Base-by-base conservation (phyloP, 2,888 invertebrate species). In the Anagyrus pseudococci region DNA sequence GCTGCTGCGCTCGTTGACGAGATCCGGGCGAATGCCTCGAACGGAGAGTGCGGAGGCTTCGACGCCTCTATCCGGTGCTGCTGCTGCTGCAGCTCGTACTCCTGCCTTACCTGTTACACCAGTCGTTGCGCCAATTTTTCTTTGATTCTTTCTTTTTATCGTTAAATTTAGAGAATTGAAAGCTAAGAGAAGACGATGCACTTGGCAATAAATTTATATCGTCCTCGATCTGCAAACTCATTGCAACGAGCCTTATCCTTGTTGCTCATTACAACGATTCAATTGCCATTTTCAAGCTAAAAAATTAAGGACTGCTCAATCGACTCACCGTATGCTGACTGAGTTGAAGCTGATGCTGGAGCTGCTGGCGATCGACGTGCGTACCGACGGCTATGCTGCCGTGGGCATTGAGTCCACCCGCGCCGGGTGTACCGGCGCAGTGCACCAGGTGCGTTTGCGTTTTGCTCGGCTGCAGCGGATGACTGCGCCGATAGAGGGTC, bases 401-500 rank as follows among this genome's bases (percentile, higher is more conserved):
- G 25, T 40, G 50, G 20, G 17, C n/a, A 25, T 22, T 22, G 33
- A 41, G 13, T 20, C 33, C 25, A 2, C 33, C 19, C n/a, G 23
- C 19, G 20, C 47, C 22, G 4, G 46, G 19, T 4, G 20, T 20
- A 1, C 13, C 22, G 20, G 69, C 67, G 48, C 67, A 71, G 23
- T 71, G 72, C 2, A 72, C 71, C 15, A 73, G 62, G 46, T 71
- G 72, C 6, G 69, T 70, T 50, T 72, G 72, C 19, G 69, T 68
- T 66, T 77, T 77, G 25, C 64, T 69, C 40, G 72, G 52, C 43
- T 71, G 70, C 47, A 67, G 68, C 22, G 76, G 71, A 52, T 76
- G 73, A 49, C 58, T 73, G 1, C 78, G 74, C 15, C 77, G 73
- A 57, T 78, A 76, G n/a, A 78, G 62, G 10, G 78, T 78, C 59